Percentiles rank a stretch among this genome's conserved stretches.
phyloP scores from a whole-genome alignment of 2,888 invertebrate genomes.

The Scelioninae gen. 1 region DNA sequence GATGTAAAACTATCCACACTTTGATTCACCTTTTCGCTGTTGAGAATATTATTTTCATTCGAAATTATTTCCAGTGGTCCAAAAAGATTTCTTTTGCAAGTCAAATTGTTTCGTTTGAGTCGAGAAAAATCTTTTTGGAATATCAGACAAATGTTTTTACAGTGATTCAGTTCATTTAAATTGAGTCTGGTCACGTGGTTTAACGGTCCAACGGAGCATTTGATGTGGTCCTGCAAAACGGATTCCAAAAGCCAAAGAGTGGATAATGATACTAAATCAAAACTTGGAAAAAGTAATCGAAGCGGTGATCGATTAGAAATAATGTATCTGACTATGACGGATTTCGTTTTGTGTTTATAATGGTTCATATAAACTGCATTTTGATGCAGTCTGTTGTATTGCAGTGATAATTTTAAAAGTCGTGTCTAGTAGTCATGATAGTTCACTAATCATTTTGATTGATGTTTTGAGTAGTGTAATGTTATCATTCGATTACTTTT shows the following conservation, averaged over 20 bases:
- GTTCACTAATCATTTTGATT: not conserved
- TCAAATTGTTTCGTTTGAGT: no score
- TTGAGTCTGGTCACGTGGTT: constrained; percentile 5
- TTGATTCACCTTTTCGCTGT: constrained; percentile 25
- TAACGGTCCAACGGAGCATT: constrained; percentile 15
- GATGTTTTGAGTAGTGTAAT: not conserved
- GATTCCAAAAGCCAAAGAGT: constrained; percentile 13
- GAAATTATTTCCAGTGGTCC: no score
- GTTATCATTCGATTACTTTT: constrained; percentile 22
- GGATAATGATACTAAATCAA: constrained; percentile 28
- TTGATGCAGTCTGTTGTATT: no score
- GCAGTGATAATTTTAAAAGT: no score
- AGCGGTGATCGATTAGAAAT: not conserved
- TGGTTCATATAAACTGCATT: no score
- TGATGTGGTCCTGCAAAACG: constrained; percentile 4
- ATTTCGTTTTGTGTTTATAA: no score
- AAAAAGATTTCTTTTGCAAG: no score
- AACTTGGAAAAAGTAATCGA: constrained; percentile 32
- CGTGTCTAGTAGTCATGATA: not conserved
- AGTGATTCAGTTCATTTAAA: constrained; percentile 1
- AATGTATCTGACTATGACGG: no score
- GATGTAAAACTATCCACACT: constrained; percentile 28
- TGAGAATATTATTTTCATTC: not conserved
- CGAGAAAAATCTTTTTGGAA: no score
- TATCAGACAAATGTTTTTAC: no score